Evolutionary conservation across 1,140 invertebrate species (phyloP), one percentile per base, ranked within the genome.

Genomic region (Arion vulgaris): DNA sequence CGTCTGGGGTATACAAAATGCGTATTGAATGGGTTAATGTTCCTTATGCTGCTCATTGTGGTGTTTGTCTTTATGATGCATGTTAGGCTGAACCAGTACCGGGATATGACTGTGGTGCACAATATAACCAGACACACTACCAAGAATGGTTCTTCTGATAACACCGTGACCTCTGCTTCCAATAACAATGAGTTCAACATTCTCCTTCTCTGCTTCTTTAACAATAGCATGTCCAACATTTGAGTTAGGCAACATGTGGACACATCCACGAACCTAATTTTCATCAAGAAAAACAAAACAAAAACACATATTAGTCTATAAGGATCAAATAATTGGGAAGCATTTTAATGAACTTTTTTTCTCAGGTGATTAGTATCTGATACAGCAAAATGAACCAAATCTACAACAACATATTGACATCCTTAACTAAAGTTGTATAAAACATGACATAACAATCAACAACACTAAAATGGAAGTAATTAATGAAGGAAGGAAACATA

Each of bases 91-190:
- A 15, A 86, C 68, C 28, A 82, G 39, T 28, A 89, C 87, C 0
- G 88, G 88, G 15, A 88, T 79, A 41, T 85, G 84, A 0, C 88
- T 84, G 74, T 90, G 88, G 69, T 90, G 89, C 0, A 90, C 83
- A 34, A 90, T 82, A 79, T 87, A 90, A 57, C 88, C 87, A 79
- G 87, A 89, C 28, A 89, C 86, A 71, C 87, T 88, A 41, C 89
- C 89, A 38, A 89, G 62, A 49, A 90, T 79, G 26, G 89, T 87
- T 17, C 88, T 82, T 19, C 87, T 80, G 1, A 89, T 77, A 45
- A 85, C 85, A 11, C 89, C 88, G 15, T 87, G 85, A 5, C 88
- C 89, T 36, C 88, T 79, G 57, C 85, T 88, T 26, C 89, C 88
- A n/a, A 86, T 88, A 1, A 90, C 81, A 34, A 90, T 87, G 69